Base-by-base conservation (phyloP, 2,888 invertebrate species). In the Drosophila paramelanica region DNA sequence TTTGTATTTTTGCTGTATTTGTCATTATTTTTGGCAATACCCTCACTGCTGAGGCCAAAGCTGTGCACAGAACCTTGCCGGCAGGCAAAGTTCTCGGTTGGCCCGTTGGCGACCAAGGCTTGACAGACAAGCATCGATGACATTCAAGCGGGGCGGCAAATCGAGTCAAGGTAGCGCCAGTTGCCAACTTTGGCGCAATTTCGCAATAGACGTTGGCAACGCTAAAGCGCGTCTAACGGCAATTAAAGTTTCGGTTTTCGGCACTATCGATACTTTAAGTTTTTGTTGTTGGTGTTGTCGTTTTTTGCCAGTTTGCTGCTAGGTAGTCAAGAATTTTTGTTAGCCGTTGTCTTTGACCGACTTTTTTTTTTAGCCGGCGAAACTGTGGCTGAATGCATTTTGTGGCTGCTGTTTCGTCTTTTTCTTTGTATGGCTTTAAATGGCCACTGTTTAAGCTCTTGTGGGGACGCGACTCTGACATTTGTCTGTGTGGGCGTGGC, bases 281-380 rank as follows among this genome's bases (percentile, higher is more conserved):
- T 53, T 31, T 8, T 8, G 33, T 17, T 31, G 43, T 27, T 53
- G 50, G 46, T 61, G 45, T 33, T 23, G 3, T 23, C 0, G 23
- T 23, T 23, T 52, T 50, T 61, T 60, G 42, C 33, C 50, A 20
- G 25, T 58, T 51, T 67, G 38, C 17, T 43, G 62, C 50, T 50
- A 62, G 57, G 43, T 58, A 71, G 76, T 64, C 66, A 69, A 88
- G 88, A 85, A 85, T 79, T 77, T 77, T 72, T 60, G 70, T 58
- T 49, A 85, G 76, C 65, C 64, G 89, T 86, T 79, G 89, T 76
- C 88, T 86, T 88, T 88, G 88, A 88, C 88, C 88, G 82, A 85
- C 64, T 81, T 87, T 59, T 87, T 17, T 59, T 33, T 10, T 42
- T 23, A 25, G 11, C 36, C 49, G 25, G 43, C 36, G 27, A 59